Conservation (phyloP, 2,113 vertebrate genomes). For the Gallinago paraguaiae region DNA sequence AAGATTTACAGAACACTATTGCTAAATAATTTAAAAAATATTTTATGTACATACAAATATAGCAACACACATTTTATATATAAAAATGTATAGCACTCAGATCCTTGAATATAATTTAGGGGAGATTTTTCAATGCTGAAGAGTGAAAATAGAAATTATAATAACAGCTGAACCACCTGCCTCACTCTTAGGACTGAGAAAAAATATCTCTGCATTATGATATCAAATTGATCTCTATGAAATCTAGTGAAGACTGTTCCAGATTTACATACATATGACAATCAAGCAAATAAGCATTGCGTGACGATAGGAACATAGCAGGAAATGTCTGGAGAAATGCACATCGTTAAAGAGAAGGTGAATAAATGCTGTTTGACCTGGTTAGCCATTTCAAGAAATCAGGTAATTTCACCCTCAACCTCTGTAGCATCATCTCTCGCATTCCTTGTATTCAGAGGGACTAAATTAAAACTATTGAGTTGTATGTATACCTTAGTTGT, state of each 20-base stretch:
- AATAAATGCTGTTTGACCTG: conserved; percentile 18
- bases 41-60: not conserved
- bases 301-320: not conserved
- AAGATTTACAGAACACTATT: not conserved
- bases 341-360: not conserved
- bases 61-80: not conserved
- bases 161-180: not conserved
- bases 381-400: not conserved
- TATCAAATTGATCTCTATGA: not conserved
- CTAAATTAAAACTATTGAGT: not conserved
- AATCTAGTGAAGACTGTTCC: not conserved
- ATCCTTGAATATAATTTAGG: not conserved
- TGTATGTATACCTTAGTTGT: not conserved
- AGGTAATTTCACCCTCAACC: not conserved
- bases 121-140: not conserved
- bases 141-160: not conserved
- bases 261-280: not conserved
- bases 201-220: conserved; percentile 1
- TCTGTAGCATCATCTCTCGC: not conserved
- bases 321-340: not conserved
- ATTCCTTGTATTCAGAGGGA: not conserved
- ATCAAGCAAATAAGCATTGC: conserved; percentile 10
- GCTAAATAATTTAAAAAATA: not conserved
- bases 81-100: not conserved
- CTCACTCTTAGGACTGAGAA: not conserved